Conservation (phyloP, 2,113 vertebrate species). For the Procapra przewalskii region DNA sequence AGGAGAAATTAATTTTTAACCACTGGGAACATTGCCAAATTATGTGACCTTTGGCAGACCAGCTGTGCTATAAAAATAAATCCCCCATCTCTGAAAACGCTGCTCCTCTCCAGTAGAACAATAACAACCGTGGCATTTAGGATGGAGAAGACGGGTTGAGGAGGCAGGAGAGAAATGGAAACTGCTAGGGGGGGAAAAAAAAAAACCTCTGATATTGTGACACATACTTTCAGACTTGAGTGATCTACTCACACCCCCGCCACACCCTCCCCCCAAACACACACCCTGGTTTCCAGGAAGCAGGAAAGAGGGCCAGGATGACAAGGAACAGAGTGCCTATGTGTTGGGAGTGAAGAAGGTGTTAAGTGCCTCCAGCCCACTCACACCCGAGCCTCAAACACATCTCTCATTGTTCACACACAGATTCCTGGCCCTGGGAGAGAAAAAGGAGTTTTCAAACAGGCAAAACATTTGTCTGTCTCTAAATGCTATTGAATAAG, state of each 20-base stretch:
- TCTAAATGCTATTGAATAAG: background rate
- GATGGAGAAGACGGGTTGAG: background rate
- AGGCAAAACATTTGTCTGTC: slow-evolving; percentile 37
- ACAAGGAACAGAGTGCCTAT: slow-evolving; percentile 3
- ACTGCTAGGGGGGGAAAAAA: slow-evolving; percentile 39
- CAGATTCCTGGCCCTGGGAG: slow-evolving; percentile 63
- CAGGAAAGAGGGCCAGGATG: slow-evolving; percentile 54
- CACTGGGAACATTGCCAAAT: slow-evolving; percentile 87
- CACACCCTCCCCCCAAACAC: background rate
- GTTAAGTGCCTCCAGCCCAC: slow-evolving; percentile 66
- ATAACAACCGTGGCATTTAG: slow-evolving; percentile 69
- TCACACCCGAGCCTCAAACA: slow-evolving; percentile 70
- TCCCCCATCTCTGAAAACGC: slow-evolving; percentile 78
- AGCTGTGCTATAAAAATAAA: slow-evolving; percentile 87
- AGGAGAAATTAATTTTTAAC: slow-evolving; percentile 91
- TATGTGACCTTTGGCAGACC: slow-evolving; percentile 86
- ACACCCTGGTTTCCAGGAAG: slow-evolving; percentile 25
- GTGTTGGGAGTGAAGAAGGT: slow-evolving; percentile 29
- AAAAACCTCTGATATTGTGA: slow-evolving; percentile 31
- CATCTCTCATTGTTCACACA: slow-evolving; percentile 74
- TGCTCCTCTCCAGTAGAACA: slow-evolving; percentile 74
- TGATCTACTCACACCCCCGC: background rate
- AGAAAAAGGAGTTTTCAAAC: slow-evolving; percentile 71
- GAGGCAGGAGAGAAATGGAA: slow-evolving; percentile 58
- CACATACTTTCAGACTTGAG: slow-evolving; percentile 47